Evolutionary conservation across 2,113 vertebrate genomes (phyloP), one percentile per base, ranked within the genome.

Genomic region (Brachirus orientalis): DNA sequence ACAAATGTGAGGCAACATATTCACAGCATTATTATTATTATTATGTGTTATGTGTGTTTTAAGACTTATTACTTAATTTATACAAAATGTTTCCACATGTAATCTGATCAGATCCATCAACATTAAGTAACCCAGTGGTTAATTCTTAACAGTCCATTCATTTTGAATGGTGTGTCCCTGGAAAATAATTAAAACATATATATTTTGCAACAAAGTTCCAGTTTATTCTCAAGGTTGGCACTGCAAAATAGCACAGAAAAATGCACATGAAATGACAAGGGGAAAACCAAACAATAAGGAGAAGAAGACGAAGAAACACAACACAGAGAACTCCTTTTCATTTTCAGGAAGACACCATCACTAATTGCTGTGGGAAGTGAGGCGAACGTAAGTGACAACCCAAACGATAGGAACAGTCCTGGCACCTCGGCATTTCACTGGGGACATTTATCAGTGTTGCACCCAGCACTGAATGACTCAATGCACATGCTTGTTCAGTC

Each of bases 381-480:
- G 43, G 43, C 52, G 20, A 53, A 72, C 7, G 28, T 18, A 35
- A 50, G 59, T 75, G 80, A 78, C 77, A 77, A 17, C 17, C 58
- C 55, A 65, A 86, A 78, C 69, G 60, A 4, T 28, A 28, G 28
- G 28, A 28, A 80, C 73, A 74, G 59, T 66, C 46, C 72, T 54
- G n/a, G n/a, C 6, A n/a, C 38, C 69, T 56, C 76, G 11, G 44
- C 14, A 20, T 73, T 19, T 47, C 16, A 60, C 69, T 10, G 47
- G 38, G 61, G 57, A 79, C 77, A 79, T 80, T 77, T 37, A 81
- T 87, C 86, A 84, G 70, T 72, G 67, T 75, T 20, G 3, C 60
- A 57, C 13, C 52, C 33, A 35, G 54, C 35, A 13, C 64, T 65
- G 80, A 86, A 85, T 79, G 72, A 71, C 62, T 68, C 67, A 59